Evolutionary conservation across 92 coral and sea anemone species (phyloP).

Genomic region (Pocillopora grandis): DNA sequence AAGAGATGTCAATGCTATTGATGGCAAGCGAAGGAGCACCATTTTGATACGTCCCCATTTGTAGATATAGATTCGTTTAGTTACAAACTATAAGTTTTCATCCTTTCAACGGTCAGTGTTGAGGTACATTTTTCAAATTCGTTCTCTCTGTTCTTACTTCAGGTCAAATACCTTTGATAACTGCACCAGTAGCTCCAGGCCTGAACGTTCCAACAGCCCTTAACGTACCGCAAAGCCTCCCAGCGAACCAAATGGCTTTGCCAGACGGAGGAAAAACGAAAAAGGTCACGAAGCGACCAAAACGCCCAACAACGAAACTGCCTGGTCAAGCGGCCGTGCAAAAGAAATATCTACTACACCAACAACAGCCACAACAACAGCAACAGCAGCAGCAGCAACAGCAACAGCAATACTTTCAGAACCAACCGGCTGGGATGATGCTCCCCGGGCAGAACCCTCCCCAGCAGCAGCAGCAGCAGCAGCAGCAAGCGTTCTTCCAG

Average conservation of each 20-base stretch:
- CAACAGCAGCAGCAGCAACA: constrained; percentile 59
- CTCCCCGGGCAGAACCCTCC: constrained; percentile 43
- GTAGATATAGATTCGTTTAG: no score
- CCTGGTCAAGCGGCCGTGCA: constrained; percentile 35
- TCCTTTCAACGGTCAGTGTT: background rate
- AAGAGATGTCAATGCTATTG: no score
- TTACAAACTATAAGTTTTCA: no score
- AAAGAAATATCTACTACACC: constrained; percentile 40
- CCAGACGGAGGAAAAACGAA: constrained; percentile 68
- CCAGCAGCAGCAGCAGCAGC: constrained; percentile 43
- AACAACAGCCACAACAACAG: constrained; percentile 59
- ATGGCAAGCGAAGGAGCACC: no score
- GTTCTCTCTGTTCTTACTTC: background rate
- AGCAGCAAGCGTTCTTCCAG: constrained; percentile 38
- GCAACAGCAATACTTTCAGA: constrained; percentile 52
- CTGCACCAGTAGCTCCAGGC: background rate
- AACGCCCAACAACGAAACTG: constrained; percentile 46
- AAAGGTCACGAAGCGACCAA: constrained; percentile 50
- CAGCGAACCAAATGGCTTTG: constrained; percentile 48
- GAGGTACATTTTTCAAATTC: no score
- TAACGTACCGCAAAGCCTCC: constrained; percentile 23
- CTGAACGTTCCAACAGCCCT: constrained; percentile 17
- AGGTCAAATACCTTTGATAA: constrained; percentile 12
- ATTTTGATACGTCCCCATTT: no score
- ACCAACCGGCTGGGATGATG: constrained; percentile 57